These are phyloP conservation scores for Ashinkailepas kermadecensis DNA, from an alignment of 2,888 invertebrate genomes.

Conservation along the genomic window DNA sequence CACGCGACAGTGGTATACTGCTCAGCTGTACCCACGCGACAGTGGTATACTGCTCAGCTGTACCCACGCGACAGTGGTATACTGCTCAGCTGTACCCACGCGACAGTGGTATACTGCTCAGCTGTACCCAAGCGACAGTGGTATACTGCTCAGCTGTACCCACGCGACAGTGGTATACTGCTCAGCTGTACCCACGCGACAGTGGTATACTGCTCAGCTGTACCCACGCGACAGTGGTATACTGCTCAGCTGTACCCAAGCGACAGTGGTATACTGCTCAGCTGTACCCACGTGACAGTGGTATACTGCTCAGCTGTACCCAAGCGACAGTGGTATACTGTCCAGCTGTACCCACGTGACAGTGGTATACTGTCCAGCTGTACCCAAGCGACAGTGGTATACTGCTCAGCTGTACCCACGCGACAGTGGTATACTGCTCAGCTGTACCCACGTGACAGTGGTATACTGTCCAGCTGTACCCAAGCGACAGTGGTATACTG, in stretches of 20 bases:
- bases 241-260: slow-evolving; percentile 45
- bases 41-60: slow-evolving; percentile 60
- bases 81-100: slow-evolving; percentile 45
- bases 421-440: slow-evolving; percentile 60
- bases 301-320: slow-evolving; percentile 52
- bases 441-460: too few relatives aligned
- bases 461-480: slow-evolving; percentile 36
- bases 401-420: slow-evolving; percentile 45
- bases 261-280: too few relatives aligned
- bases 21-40: slow-evolving; percentile 47
- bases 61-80: too few relatives aligned
- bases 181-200: slow-evolving; percentile 39
- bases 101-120: slow-evolving; percentile 60
- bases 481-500: slow-evolving; percentile 60
- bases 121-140: too few relatives aligned
- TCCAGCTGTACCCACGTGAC: slow-evolving; percentile 47
- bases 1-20: too few relatives aligned
- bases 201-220: too few relatives aligned
- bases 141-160: slow-evolving; percentile 36
- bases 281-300: slow-evolving; percentile 54
- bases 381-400: too few relatives aligned
- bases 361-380: slow-evolving; percentile 59
- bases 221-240: slow-evolving; percentile 59
- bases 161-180: slow-evolving; percentile 60
- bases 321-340: too few relatives aligned